Conservation (phyloP, 2,888 invertebrate genomes). For the Poecilus cupreus region DNA sequence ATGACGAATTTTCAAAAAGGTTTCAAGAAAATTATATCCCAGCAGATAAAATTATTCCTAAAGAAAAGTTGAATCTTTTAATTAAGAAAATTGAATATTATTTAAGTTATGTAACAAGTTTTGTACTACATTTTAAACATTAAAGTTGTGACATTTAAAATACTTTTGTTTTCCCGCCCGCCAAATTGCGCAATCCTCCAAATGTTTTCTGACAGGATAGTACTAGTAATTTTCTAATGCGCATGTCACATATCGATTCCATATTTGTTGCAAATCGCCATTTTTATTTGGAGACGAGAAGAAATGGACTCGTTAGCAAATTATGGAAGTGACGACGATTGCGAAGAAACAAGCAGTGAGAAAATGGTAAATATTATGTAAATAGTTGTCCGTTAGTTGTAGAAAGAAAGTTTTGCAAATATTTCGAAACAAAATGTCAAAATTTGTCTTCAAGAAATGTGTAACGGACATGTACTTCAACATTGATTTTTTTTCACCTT, state of each 20-base stretch:
- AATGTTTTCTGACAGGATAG: not conserved
- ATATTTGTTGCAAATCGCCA: slow-evolving; percentile 24
- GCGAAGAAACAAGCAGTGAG: slow-evolving; percentile 71
- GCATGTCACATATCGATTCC: slow-evolving; percentile 26
- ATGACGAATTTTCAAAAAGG: slow-evolving; percentile 74
- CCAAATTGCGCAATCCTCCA: not conserved
- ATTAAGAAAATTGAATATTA: slow-evolving; percentile 84
- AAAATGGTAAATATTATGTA: slow-evolving; percentile 55
- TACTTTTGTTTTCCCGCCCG: slow-evolving; percentile 6
- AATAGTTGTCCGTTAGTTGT: not conserved
- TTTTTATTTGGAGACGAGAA: slow-evolving; percentile 48
- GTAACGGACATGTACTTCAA: not conserved
- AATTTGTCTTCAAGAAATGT: not conserved
- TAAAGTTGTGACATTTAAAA: not conserved
- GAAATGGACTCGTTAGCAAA: slow-evolving; percentile 85
- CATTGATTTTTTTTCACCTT: slow-evolving; percentile 14
- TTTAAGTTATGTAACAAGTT: slow-evolving; percentile 77
- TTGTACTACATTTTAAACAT: slow-evolving; percentile 26
- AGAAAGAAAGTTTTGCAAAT: not conserved
- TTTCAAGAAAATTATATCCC: slow-evolving; percentile 76
- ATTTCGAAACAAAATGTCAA: not conserved
- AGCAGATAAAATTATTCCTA: slow-evolving; percentile 74
- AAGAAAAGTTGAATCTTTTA: slow-evolving; percentile 75
- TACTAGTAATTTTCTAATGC: not conserved
- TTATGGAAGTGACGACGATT: slow-evolving; percentile 87